These are phyloP conservation scores for Alca torda DNA, from an alignment of 2,797 vertebrate species.

Conservation along the genomic window DNA sequence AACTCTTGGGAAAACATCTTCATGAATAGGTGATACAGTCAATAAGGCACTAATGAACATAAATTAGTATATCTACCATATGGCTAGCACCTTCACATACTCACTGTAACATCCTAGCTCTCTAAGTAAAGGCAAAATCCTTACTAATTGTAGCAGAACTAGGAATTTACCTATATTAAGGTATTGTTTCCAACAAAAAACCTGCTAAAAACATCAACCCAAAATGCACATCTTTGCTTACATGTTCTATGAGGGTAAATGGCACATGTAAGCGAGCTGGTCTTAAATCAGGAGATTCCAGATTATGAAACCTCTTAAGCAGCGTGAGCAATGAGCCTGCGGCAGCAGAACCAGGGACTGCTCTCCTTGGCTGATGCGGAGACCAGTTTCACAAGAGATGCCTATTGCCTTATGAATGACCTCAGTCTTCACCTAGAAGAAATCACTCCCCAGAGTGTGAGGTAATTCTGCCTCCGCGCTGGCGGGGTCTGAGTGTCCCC, in stretches of 20 bases:
- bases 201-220: neutral
- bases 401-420: constrained; percentile 10
- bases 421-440: constrained; percentile 22
- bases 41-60: neutral
- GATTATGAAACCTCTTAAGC: neutral
- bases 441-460: constrained; percentile 6
- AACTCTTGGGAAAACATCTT: neutral
- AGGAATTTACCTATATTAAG: neutral
- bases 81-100: neutral
- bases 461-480: neutral
- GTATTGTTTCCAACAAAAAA: neutral
- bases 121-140: neutral
- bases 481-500: neutral
- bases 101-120: neutral
- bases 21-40: neutral
- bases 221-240: neutral
- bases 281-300: neutral
- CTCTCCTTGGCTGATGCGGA: neutral
- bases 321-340: neutral
- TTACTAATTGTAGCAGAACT: neutral
- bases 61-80: neutral
- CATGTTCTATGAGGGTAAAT: neutral
- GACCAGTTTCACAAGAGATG: constrained; percentile 8
- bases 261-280: neutral
- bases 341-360: neutral